Conservation (phyloP, 2,888 invertebrate species). For the Drosophila austrosaltans region DNA sequence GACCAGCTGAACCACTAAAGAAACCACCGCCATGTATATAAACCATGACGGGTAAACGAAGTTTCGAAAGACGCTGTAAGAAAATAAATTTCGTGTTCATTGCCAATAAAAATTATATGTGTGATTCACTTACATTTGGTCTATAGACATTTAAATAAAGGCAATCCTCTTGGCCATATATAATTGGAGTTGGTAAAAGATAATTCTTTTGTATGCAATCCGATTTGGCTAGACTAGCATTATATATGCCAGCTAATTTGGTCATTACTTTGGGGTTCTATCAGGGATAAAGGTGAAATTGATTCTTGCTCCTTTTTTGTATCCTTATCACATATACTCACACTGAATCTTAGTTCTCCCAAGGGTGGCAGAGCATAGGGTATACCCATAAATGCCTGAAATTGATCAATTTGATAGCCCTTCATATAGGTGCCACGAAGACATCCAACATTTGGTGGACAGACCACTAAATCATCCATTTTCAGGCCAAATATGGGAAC, state of each 20-base stretch:
- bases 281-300: no score
- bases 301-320: no score
- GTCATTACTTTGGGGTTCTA: slow-evolving; percentile 79
- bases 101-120: neutral
- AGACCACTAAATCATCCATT: slow-evolving; percentile 60
- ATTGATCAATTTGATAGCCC: slow-evolving; percentile 73
- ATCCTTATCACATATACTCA: slow-evolving; percentile 53
- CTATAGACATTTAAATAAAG: slow-evolving; percentile 85
- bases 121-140: slow-evolving; percentile 67
- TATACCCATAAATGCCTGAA: slow-evolving; percentile 82
- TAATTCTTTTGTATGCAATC: slow-evolving; percentile 85
- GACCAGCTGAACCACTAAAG: slow-evolving; percentile 84
- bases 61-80: neutral
- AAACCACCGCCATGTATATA: slow-evolving; percentile 85
- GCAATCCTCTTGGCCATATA: slow-evolving; percentile 85
- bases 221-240: slow-evolving; percentile 81
- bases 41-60: slow-evolving; percentile 84
- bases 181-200: slow-evolving; percentile 75
- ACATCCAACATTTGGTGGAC: slow-evolving; percentile 71
- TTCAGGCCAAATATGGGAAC: slow-evolving; percentile 11
- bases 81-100: neutral
- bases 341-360: slow-evolving; percentile 80
- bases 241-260: slow-evolving; percentile 61
- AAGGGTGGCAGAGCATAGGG: slow-evolving; percentile 82
- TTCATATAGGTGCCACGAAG: slow-evolving; percentile 73